Evolutionary conservation across 2,113 vertebrate genomes (phyloP).

Genomic region (Labrus mixtus): DNA sequence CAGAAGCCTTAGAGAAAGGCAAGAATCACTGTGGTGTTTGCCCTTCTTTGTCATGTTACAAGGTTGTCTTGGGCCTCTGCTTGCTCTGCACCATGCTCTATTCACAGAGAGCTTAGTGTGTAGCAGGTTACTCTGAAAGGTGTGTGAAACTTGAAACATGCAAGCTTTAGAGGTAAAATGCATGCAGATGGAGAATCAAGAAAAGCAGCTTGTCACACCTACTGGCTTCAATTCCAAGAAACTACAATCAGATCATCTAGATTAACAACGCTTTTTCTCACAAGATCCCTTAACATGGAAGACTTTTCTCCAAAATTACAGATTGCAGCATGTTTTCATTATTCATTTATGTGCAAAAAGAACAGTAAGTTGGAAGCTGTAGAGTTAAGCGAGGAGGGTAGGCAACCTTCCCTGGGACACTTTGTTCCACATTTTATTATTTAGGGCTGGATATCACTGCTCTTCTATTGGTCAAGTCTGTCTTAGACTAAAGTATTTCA

Average conservation of each 20-base stretch:
- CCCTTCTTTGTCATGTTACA: constrained; percentile 56
- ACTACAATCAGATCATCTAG: constrained; percentile 9
- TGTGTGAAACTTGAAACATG: constrained; percentile 52
- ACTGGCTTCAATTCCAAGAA: background rate
- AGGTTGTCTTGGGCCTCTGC: constrained; percentile 42
- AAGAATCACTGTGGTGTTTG: constrained; percentile 55
- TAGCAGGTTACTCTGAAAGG: constrained; percentile 49
- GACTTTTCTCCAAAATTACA: too few species aligned
- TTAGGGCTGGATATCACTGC: background rate
- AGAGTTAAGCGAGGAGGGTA: background rate
- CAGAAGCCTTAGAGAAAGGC: constrained; percentile 55
- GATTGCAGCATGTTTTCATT: background rate
- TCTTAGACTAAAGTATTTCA: background rate
- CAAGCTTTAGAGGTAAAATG: constrained; percentile 31
- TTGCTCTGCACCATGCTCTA: constrained; percentile 28
- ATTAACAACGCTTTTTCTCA: background rate
- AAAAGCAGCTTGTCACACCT: constrained; percentile 55
- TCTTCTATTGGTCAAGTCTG: background rate
- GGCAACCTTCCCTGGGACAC: background rate
- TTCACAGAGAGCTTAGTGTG: constrained; percentile 63
- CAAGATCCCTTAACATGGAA: background rate
- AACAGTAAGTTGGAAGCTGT: background rate
- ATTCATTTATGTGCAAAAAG: background rate
- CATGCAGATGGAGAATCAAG: constrained; percentile 37
- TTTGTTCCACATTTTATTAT: background rate